Evolutionary conservation across 2,797 vertebrate genomes (phyloP), one percentile per base, ranked within the genome.

Genomic region (Dicrostonyx torquatus): DNA sequence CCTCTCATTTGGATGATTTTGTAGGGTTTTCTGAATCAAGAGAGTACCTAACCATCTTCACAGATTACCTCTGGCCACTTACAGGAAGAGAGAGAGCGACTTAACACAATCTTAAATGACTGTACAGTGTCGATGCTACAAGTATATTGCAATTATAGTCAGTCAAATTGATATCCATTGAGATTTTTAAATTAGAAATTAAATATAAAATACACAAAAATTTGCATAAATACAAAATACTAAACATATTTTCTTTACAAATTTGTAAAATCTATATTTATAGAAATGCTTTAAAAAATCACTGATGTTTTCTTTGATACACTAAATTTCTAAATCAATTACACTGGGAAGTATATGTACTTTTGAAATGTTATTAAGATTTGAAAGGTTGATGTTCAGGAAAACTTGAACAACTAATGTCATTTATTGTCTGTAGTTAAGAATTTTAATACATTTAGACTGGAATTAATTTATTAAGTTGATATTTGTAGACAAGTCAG

Each of bases 301-400:
- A 6, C 40, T 1, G 4, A 78, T 78, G 2, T 1, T 37, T 37
- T 78, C 80, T 90, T 60, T 58, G 13, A 86, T 86, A 68, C 60
- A 20, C 1, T 85, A 78, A 45, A 64, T 79, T 91, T 68, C 45
- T 84, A 84, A 26, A 60, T 48, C 34, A 48, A 34, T 29, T 9
- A 75, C 31, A 60, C 13, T 87, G 13, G 2, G 20, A 96, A 95
- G 50, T 20, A 92, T 76, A 48, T 66, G 17, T 31, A 66, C 45
- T 84, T 55, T 90, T 40, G 2, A 76, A 93, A 78, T 90, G 37
- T 89, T 89, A 43, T 75, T 70, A 89, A 91, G 43, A 66, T 64
- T 83, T 76, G 18, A 15, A 68, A 96, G 75, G 15, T 43, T 86
- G 15, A 37, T 0, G 12, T 90, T 85, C 29, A 50, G 22, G 82